Conservation (phyloP, 2,797 vertebrate genomes). For the Trematocara caparti region DNA sequence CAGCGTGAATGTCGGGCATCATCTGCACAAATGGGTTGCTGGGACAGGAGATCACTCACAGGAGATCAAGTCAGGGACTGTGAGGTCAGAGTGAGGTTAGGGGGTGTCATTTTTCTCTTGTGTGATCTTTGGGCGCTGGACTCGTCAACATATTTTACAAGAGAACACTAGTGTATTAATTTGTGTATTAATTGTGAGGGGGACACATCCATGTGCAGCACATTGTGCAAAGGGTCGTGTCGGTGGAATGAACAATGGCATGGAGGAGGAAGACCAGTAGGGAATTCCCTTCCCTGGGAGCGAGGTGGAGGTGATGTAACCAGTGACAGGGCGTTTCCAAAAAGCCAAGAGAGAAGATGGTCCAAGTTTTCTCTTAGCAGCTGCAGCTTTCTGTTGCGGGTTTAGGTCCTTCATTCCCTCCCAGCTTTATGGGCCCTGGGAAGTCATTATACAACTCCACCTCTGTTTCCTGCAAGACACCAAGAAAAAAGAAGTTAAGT, state of each 20-base stretch:
- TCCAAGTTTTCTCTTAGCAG: constrained; percentile 81
- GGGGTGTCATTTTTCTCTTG: constrained; percentile 28
- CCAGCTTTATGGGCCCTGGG: constrained; percentile 92
- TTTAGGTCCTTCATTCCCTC: constrained; percentile 87
- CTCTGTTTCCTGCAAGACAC: constrained; percentile 83
- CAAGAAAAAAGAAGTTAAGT: not conserved
- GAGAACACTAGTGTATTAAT: constrained; percentile 39
- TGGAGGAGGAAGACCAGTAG: constrained; percentile 67
- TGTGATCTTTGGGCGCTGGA: constrained; percentile 50
- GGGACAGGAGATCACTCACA: constrained; percentile 24
- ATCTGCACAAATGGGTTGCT: constrained; percentile 12
- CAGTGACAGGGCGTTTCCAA: constrained; percentile 42
- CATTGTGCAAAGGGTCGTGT: constrained; percentile 35
- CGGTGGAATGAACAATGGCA: constrained; percentile 35
- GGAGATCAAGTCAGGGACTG: not conserved
- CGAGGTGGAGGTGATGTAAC: constrained; percentile 50
- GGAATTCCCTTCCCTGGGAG: constrained; percentile 44
- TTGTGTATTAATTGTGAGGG: constrained; percentile 31
- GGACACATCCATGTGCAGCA: constrained; percentile 49
- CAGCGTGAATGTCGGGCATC: constrained; percentile 26
- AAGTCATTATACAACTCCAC: constrained; percentile 94
- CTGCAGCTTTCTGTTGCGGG: constrained; percentile 88
- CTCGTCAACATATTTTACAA: constrained; percentile 13
- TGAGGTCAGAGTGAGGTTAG: not conserved
- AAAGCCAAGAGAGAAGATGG: constrained; percentile 64